Evolutionary conservation across 2,797 vertebrate species (phyloP), one percentile per base, ranked within the genome.

Genomic region (Pipistrellus nathusii): DNA sequence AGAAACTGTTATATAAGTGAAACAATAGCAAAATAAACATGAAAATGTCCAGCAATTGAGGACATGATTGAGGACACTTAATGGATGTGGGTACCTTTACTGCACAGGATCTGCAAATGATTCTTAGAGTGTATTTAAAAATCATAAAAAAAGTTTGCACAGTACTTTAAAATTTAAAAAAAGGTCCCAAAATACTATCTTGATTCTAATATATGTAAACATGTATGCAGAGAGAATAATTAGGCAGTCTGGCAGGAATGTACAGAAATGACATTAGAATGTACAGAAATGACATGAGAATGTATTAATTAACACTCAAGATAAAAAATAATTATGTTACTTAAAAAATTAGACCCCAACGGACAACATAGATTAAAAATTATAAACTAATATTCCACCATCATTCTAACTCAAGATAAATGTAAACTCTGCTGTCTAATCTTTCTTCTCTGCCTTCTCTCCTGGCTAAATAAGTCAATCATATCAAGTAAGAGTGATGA

Each of bases 311-410:
- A 72, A 46, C 8, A 85, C 0, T 85, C 35, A 88, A 53, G 21
- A 87, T 88, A 89, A 93, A 93, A 94, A 88, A 66, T 48, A 88
- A 75, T 51, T 64, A 30, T 93, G 18, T 53, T 35, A 68, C 21
- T 82, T 73, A 69, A 75, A 91, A 93, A 80, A 35, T 21, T 44
- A 77, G 35, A 77, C 8, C 23, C 25, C 55, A 93, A 82, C 8
- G 82, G 6, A 12, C 23, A 88, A 90, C 6, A 44, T 0, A 64
- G 17, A 71, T 30, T 72, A 53, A 66, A 86, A 94, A 92, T 46
- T 76, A 92, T 59, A 91, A 75, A 64, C 20, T 72, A 86, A 83
- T 55, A 93, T 41, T 66, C 35, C 44, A 88, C 35, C 82, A 69
- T 18, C 66, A 93, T 5, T 44, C 30, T 73, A 94, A 82, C 53